phyloP scores from a whole-genome alignment of 2,113 vertebrate species.

The Grantiella picta region DNA sequence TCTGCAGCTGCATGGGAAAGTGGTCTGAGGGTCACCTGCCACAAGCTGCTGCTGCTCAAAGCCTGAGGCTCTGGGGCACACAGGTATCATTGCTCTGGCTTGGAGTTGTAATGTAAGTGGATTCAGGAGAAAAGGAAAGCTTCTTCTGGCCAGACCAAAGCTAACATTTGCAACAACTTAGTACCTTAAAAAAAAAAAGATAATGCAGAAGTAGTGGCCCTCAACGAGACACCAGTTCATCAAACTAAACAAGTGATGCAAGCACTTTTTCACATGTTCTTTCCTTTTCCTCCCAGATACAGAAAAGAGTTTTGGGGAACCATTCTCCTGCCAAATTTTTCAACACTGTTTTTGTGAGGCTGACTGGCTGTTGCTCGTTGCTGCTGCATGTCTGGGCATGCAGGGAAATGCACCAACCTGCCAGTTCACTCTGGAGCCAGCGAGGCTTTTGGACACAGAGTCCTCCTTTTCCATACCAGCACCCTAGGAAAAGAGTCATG shows the following conservation, averaged over 20 bases:
- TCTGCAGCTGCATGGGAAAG: background rate
- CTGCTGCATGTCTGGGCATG: background rate
- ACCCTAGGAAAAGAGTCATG: background rate
- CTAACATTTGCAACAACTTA: background rate
- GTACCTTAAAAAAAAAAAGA: background rate
- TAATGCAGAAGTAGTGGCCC: background rate
- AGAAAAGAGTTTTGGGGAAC: background rate
- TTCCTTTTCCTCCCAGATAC: background rate
- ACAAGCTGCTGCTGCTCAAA: accelerated
- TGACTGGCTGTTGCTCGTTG: background rate
- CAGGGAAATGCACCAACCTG: background rate
- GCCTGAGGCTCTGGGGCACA: accelerated
- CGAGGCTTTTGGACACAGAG: background rate
- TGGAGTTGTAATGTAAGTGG: background rate
- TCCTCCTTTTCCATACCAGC: background rate
- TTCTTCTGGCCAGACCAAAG: background rate
- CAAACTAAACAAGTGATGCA: background rate
- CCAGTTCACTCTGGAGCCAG: background rate
- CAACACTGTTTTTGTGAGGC: background rate
- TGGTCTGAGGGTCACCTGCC: background rate
- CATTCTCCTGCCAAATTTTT: background rate
- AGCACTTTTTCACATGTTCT: background rate
- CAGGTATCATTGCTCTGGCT: background rate
- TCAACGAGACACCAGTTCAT: background rate
- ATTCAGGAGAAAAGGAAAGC: background rate